Conservation (phyloP, 2,888 invertebrate genomes). For the Aspidiotus rigidus region DNA sequence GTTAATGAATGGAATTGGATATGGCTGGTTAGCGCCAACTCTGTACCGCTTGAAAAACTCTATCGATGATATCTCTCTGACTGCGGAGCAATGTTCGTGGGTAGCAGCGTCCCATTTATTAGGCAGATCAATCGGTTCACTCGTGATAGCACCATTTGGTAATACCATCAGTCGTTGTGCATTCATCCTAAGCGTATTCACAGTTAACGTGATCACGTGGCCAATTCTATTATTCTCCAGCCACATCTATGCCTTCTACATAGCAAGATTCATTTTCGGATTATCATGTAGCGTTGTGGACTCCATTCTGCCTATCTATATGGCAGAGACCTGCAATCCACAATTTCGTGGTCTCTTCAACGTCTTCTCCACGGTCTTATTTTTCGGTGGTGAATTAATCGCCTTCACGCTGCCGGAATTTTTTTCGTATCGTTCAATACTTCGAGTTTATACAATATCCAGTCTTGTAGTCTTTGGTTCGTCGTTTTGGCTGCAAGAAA, state of each 20-base stretch:
- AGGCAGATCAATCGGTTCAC: neutral
- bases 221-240: neutral
- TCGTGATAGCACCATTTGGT: neutral
- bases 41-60: neutral
- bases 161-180: slow-evolving; percentile 12
- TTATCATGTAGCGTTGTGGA: slow-evolving; percentile 37
- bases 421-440: slow-evolving; percentile 35
- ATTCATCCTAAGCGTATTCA: neutral
- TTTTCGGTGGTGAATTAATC: slow-evolving; percentile 37
- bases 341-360: slow-evolving; percentile 36
- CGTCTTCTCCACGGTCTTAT: slow-evolving; percentile 36
- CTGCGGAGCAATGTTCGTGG: slow-evolving; percentile 17
- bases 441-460: slow-evolving; percentile 34
- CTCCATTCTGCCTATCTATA: slow-evolving; percentile 37
- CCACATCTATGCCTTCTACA: slow-evolving; percentile 31
- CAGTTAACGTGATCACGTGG: slow-evolving; percentile 5
- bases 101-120: neutral
- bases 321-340: slow-evolving; percentile 37
- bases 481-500: slow-evolving; percentile 36
- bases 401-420: slow-evolving; percentile 37
- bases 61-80: neutral
- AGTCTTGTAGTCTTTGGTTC: slow-evolving; percentile 34
- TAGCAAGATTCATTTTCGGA: slow-evolving; percentile 37
- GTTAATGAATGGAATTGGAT: slow-evolving; percentile 13
- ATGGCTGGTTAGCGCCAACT: slow-evolving; percentile 19